A percentile compares a stretch with the other conserved stretches of the same genome.
phyloP scores from a whole-genome alignment of 2,113 vertebrate species.

The Limanda limanda region DNA sequence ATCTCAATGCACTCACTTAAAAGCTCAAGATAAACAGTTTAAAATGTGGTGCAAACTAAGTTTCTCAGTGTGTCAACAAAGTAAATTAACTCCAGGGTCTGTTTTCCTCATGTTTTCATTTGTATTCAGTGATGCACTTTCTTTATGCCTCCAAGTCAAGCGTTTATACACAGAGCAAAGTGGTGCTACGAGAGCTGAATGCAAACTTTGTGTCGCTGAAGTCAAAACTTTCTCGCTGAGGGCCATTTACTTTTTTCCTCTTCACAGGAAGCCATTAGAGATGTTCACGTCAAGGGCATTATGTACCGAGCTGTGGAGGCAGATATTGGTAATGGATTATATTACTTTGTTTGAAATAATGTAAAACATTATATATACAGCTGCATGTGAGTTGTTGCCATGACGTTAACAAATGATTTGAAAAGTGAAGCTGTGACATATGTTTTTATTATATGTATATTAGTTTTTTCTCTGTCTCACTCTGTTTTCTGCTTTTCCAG shows the following conservation, averaged over 20 bases:
- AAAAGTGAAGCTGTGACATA: too few species aligned
- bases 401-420: too few species aligned
- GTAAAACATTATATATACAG: too few species aligned
- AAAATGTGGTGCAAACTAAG: constrained; percentile 15
- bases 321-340: constrained; percentile 88
- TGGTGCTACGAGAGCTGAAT: constrained; percentile 55
- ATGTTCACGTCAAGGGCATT: constrained; percentile 96
- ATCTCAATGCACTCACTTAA: constrained; percentile 1
- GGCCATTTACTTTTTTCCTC: constrained; percentile 44
- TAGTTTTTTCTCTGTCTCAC: neutral
- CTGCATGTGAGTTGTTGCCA: too few species aligned
- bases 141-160: constrained; percentile 55
- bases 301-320: constrained; percentile 97
- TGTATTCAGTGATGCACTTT: constrained; percentile 54
- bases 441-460: too few species aligned
- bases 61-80: constrained; percentile 32
- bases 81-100: constrained; percentile 33
- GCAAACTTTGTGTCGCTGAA: constrained; percentile 43
- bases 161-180: constrained; percentile 53
- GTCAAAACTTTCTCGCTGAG: constrained; percentile 45
- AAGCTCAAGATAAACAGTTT: constrained; percentile 11
- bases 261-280: constrained; percentile 92
- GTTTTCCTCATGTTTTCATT: constrained; percentile 60
- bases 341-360: neutral
- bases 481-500: constrained; percentile 72